Evolutionary conservation across 2,888 invertebrate genomes (phyloP).

Genomic region (Drosophila meridiana): DNA sequence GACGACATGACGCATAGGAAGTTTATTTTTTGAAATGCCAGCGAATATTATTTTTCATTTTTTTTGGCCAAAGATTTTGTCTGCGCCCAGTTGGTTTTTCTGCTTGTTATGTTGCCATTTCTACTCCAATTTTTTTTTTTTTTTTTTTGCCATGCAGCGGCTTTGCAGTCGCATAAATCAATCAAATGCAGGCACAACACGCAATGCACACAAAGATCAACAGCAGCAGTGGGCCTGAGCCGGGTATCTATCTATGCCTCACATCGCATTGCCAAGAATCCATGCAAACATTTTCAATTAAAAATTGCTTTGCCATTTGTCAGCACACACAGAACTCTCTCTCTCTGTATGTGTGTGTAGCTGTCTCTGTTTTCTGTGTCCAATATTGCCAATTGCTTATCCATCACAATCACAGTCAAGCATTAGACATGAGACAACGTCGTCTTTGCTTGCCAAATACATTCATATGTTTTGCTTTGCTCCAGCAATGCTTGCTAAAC

Average conservation of each 20-base stretch:
- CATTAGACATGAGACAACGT: constrained; percentile 59
- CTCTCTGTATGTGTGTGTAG: constrained; percentile 1
- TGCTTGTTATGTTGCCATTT: neutral
- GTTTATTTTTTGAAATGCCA: constrained; percentile 63
- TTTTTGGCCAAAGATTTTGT: constrained; percentile 13
- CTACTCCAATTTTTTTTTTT: neutral
- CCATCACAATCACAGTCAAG: constrained; percentile 77
- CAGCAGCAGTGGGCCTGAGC: constrained; percentile 7
- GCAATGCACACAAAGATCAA: constrained; percentile 59
- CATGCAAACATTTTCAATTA: constrained; percentile 80
- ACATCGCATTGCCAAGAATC: constrained; percentile 73
- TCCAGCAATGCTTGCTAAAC: neutral
- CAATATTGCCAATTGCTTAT: constrained; percentile 74
- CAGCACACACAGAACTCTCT: constrained; percentile 29
- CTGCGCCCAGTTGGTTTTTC: constrained; percentile 7
- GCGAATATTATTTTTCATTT: constrained; percentile 16
- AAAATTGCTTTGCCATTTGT: constrained; percentile 78
- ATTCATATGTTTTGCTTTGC: neutral
- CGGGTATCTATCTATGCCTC: constrained; percentile 32
- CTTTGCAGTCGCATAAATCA: constrained; percentile 63
- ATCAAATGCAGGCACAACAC: constrained; percentile 75
- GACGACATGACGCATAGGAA: constrained; percentile 65
- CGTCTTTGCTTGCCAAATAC: constrained; percentile 53
- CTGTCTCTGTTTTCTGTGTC: constrained; percentile 43
- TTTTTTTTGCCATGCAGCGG: constrained; percentile 29